Conservation (phyloP, 2,797 vertebrate species). For the Fistularia tabacaria region DNA sequence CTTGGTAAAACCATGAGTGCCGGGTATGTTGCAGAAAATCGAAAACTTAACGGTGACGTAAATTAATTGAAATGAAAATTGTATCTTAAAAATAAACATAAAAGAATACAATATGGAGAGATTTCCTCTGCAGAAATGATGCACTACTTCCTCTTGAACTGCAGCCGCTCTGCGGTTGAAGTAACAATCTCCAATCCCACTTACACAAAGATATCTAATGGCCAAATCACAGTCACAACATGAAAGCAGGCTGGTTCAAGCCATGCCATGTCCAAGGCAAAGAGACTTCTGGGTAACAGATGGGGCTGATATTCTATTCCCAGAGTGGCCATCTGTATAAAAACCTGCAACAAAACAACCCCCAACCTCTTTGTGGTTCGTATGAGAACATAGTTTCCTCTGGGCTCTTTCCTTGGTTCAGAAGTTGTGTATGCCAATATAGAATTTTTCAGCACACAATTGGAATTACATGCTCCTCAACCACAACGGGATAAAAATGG, state of each 20-base stretch:
- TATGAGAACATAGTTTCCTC: conserved; percentile 36
- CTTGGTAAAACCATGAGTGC: no score
- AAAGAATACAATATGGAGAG: conserved; percentile 1
- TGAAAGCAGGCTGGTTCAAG: conserved; percentile 39
- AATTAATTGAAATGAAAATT: not conserved
- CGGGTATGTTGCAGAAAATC: no score
- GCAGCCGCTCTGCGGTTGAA: conserved; percentile 34
- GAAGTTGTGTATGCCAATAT: conserved; percentile 28
- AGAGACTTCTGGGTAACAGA: conserved; percentile 59
- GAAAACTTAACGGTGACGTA: no score
- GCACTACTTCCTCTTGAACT: conserved; percentile 24
- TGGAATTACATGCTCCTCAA: conserved; percentile 1
- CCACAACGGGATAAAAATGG: no score
- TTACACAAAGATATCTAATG: conserved; percentile 42
- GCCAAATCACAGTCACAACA: conserved; percentile 43
- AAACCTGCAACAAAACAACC: conserved; percentile 43
- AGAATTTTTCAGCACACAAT: conserved; percentile 16
- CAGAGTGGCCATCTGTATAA: conserved; percentile 48
- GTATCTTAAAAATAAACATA: conserved; percentile 5
- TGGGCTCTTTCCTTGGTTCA: conserved; percentile 19
- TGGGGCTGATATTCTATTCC: conserved; percentile 58
- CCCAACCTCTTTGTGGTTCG: conserved; percentile 41
- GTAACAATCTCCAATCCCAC: conserved; percentile 56
- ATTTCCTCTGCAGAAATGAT: conserved; percentile 22
- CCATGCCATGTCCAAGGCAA: conserved; percentile 35